Percentiles rank a stretch among this genome's conserved stretches.
These are phyloP conservation scores for Pelochelys cantorii DNA, from an alignment of 2,797 vertebrate species.

Conservation along the genomic window DNA sequence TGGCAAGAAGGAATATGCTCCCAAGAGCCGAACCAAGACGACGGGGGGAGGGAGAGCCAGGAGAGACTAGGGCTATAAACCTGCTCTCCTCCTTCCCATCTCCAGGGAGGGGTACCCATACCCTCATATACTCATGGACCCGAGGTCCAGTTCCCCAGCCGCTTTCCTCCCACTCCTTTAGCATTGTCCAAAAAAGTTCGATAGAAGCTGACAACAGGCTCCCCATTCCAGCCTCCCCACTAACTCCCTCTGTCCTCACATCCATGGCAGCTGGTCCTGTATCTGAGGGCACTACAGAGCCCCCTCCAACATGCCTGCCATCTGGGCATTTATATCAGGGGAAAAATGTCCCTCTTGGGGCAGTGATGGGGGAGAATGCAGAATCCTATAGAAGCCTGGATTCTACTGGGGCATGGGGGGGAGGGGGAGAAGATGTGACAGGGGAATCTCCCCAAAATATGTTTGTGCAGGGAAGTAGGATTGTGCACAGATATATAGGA, in stretches of 20 bases:
- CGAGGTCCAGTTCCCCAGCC: neutral
- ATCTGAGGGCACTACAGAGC: neutral
- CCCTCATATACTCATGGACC: neutral
- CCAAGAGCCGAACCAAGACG: neutral
- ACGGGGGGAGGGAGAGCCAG: neutral
- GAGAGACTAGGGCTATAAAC: neutral
- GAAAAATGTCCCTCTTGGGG: neutral
- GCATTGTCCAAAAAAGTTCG: neutral
- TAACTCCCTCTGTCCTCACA: neutral
- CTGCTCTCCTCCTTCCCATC: neutral
- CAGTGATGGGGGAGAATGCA: neutral
- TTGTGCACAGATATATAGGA: neutral
- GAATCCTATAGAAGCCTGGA: neutral
- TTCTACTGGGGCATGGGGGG: neutral
- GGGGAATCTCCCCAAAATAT: neutral
- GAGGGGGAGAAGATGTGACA: too few species aligned
- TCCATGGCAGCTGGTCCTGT: neutral
- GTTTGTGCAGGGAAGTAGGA: neutral
- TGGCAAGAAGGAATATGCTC: neutral
- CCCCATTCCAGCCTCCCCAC: neutral
- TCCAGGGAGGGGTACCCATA: neutral
- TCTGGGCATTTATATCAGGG: neutral
- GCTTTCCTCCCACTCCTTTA: neutral
- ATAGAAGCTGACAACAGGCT: neutral
- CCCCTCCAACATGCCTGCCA: neutral